A percentile compares a stretch with the other conserved stretches of the same genome.
Conservation (phyloP, 2,113 vertebrate species). For the Petromus typicus region DNA sequence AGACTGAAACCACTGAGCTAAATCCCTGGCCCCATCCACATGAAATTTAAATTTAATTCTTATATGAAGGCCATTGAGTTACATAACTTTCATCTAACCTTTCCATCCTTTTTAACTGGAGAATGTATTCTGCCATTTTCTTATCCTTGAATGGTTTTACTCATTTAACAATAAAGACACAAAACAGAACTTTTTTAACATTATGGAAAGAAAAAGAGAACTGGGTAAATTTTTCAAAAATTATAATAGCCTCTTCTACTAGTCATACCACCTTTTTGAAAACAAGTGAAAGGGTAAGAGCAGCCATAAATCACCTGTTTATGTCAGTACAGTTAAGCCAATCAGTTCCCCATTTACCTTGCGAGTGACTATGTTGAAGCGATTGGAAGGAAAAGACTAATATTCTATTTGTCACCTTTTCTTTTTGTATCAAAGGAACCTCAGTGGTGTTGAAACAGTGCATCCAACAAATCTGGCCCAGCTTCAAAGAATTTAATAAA, state of each 20-base stretch:
- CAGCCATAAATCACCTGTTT: neutral
- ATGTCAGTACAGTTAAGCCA: neutral
- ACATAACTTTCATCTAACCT: neutral
- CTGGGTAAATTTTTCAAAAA: neutral
- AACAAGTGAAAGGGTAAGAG: neutral
- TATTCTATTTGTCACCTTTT: neutral
- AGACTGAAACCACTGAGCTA: too few relatives aligned
- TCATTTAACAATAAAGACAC: neutral
- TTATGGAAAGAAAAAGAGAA: neutral
- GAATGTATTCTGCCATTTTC: neutral
- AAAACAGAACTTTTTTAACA: slow-evolving; percentile 26
- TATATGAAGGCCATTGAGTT: neutral
- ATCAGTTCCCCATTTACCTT: neutral
- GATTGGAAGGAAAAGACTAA: neutral
- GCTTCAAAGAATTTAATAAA: slow-evolving; percentile 22
- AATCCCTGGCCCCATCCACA: neutral
- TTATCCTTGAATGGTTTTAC: neutral
- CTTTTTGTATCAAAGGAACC: neutral
- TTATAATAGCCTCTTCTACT: neutral
- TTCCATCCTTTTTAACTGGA: neutral
- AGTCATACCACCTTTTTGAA: slow-evolving; percentile 7
- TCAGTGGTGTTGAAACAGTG: neutral
- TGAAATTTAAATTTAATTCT: neutral
- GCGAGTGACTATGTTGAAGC: neutral
- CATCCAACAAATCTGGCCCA: neutral